Base-by-base conservation (phyloP, 2,888 invertebrate genomes). In the Mythimna vitellina region DNA sequence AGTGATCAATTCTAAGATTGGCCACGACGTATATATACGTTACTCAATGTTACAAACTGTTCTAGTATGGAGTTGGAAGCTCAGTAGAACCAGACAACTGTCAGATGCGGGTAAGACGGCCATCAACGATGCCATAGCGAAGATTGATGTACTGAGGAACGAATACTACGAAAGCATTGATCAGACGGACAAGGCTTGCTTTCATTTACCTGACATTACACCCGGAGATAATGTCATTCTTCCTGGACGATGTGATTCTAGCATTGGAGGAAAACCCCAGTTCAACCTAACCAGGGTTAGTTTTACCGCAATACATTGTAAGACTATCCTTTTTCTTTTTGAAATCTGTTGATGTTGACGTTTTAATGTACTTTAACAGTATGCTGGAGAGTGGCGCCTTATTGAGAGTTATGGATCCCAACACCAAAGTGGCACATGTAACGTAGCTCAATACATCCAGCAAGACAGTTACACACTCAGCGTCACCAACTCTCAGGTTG, bases 401-500 rank as follows among this genome's bases (percentile, higher is more conserved):
- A 91, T 94, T 14, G 92, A 93, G 73, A 88, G 81, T 25, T 94
- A 94, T 70, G 86, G 89, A 60, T 88, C 92, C 6, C 85, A 86
- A 20, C 90, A 89, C 84, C 93, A 93, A 89, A 73, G 69, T 4
- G 94, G 93, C 0, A 85, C 89, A 0, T 94, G 94, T 62, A 89
- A 89, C 57, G 90, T 92, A 20, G 93, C 92, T 0, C 84, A 77
- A 0, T 93, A 93, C 79, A 86, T 89, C 0, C 67, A 87, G 1
- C 76, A 73, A 38, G 69, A 58, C 0, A 83, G 82, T 7, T 87
- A 87, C 17, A 80, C 83, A 10, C 88, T 93, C 0, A 70, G 82
- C 4, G 90, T 93, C 0, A 87, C 79, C 53, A 93, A 93, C 78
- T 91, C 92, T 0, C 90, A 93, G 75, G 93, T 94, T 17, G 70